Conservation (phyloP, 2,888 invertebrate species). For the Alviniconcha strummeri region DNA sequence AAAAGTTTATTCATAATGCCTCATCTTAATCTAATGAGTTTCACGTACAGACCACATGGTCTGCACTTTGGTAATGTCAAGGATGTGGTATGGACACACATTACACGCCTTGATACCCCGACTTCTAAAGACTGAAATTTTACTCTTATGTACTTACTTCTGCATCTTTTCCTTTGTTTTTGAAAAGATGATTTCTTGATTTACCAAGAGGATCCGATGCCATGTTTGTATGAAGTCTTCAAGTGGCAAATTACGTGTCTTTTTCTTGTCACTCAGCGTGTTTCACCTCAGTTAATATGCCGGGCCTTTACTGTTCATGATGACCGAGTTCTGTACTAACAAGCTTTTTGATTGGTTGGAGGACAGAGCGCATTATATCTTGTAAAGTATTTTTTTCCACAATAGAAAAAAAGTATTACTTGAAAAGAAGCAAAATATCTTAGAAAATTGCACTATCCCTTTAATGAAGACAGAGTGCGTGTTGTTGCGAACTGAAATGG, state of each 20-base stretch:
- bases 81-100: neutral
- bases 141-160: slow-evolving; percentile 83
- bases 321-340: neutral
- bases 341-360: slow-evolving; percentile 21
- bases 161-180: slow-evolving; percentile 99
- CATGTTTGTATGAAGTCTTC: slow-evolving; percentile 44
- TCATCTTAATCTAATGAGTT: too few species aligned
- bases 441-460: neutral
- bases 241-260: slow-evolving; percentile 14
- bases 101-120: neutral
- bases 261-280: slow-evolving; percentile 14
- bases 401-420: neutral
- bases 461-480: too few species aligned
- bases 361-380: neutral
- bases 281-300: slow-evolving; percentile 35
- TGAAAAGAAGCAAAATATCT: neutral
- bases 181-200: slow-evolving; percentile 74
- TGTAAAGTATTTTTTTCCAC: neutral
- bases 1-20: too few species aligned
- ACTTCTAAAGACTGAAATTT: neutral
- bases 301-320: slow-evolving; percentile 34
- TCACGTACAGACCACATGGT: slow-evolving; percentile 1
- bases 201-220: slow-evolving; percentile 59
- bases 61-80: slow-evolving; percentile 1
- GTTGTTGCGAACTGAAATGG: too few species aligned